These are phyloP conservation scores for Trochalopteron elliotii DNA, from an alignment of 2,113 vertebrate genomes.

Conservation along the genomic window DNA sequence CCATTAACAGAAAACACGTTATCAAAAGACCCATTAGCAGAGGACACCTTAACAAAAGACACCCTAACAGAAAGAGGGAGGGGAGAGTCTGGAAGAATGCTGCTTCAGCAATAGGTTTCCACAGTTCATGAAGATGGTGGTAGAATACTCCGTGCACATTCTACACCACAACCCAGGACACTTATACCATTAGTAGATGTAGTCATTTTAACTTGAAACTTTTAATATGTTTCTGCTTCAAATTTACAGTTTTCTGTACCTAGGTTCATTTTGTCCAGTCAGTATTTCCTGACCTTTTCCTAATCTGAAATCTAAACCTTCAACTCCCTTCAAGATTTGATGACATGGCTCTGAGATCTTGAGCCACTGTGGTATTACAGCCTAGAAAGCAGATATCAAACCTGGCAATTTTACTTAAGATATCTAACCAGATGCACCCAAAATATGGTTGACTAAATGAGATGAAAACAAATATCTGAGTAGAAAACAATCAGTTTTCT, in stretches of 20 bases:
- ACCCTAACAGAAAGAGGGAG: too few species aligned
- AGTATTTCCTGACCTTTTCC: background rate
- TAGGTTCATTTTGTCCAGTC: background rate
- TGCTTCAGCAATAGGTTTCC: too few species aligned
- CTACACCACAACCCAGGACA: too few species aligned
- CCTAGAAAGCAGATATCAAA: background rate
- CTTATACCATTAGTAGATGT: background rate
- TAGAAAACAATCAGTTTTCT: background rate
- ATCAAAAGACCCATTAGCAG: too few species aligned
- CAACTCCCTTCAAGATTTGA: background rate
- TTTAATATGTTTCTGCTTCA: background rate
- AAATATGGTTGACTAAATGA: background rate
- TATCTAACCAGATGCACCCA: background rate
- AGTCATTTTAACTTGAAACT: background rate
- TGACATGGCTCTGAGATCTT: background rate
- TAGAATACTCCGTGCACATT: too few species aligned
- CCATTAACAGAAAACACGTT: too few species aligned
- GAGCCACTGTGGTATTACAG: background rate
- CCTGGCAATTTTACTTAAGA: background rate
- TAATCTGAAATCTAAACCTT: background rate
- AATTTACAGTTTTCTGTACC: background rate
- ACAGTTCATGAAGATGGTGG: too few species aligned
- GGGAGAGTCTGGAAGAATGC: too few species aligned
- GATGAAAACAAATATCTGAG: background rate
- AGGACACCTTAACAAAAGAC: too few species aligned